Conservation (phyloP, 2,888 invertebrate genomes). For the Eupithecia abbreviata region DNA sequence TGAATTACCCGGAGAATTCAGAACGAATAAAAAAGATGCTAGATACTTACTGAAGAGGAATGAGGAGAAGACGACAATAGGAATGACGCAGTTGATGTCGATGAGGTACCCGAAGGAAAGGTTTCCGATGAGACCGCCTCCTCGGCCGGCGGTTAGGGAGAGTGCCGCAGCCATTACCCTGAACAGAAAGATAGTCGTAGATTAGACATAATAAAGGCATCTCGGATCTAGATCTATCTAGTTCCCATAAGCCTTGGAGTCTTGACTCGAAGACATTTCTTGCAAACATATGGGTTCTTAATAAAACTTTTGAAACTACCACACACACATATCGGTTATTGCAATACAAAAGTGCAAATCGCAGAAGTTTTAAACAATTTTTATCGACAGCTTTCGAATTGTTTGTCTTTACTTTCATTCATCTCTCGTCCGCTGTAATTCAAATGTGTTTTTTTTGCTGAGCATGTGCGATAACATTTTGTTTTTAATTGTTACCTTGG, state of each 20-base stretch:
- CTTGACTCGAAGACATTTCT: not conserved
- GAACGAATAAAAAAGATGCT: not conserved
- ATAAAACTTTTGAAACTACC: too few species aligned
- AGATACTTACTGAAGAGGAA: constrained; percentile 87
- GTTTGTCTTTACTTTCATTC: not conserved
- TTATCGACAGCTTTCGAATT: not conserved
- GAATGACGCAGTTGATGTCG: constrained; percentile 90
- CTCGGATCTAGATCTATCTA: not conserved
- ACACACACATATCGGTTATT: too few species aligned
- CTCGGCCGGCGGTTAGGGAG: constrained; percentile 90
- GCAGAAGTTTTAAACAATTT: not conserved
- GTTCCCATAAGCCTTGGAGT: not conserved
- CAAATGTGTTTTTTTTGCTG: not conserved
- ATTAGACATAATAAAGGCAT: not conserved
- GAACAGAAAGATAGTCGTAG: constrained; percentile 30
- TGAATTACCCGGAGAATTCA: not conserved
- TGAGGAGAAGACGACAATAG: constrained; percentile 88
- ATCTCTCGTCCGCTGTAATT: not conserved
- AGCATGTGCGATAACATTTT: not conserved
- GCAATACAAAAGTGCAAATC: not conserved
- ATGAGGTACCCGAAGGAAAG: constrained; percentile 91
- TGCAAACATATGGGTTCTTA: not conserved
- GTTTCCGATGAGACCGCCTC: constrained; percentile 90
- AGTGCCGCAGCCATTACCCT: constrained; percentile 93
- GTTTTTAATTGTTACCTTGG: not conserved